A percentile compares a stretch with the other conserved stretches of the same genome.
phyloP scores from a whole-genome alignment of 2,888 invertebrate species.

The Hypercompe scribonia region DNA sequence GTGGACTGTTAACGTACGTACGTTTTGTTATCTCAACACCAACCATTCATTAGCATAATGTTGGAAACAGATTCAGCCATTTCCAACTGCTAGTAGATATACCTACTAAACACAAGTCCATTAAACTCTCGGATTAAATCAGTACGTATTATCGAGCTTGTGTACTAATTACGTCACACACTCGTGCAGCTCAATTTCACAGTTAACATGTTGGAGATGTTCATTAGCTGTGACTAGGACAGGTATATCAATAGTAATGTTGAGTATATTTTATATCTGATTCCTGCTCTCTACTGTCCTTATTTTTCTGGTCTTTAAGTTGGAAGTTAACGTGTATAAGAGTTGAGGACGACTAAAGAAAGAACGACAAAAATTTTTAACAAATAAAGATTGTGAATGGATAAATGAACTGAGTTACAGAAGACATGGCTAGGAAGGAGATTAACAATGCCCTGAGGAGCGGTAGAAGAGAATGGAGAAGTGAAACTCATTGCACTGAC shows the following conservation, averaged over 20 bases:
- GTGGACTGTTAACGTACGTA: too few species aligned
- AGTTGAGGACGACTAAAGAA: too few species aligned
- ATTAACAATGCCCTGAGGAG: too few species aligned
- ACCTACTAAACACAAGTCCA: background rate
- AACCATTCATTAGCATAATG: background rate
- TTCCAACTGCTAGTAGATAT: background rate
- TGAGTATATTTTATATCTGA: constrained; percentile 1
- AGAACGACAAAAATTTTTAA: too few species aligned
- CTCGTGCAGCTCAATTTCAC: constrained; percentile 1
- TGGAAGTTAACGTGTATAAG: too few species aligned
- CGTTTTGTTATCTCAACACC: background rate
- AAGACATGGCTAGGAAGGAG: too few species aligned
- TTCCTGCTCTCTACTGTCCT: background rate
- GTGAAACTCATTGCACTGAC: too few species aligned
- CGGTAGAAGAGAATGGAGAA: too few species aligned
- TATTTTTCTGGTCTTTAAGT: background rate
- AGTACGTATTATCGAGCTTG: constrained; percentile 4
- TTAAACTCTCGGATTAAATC: constrained; percentile 2
- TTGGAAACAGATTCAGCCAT: background rate
- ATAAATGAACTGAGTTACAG: too few species aligned
- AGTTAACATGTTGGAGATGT: background rate
- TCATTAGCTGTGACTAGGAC: background rate
- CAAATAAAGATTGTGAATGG: too few species aligned
- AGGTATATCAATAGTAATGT: constrained; percentile 42
- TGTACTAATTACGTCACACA: constrained; percentile 5